Percentiles rank a stretch among this genome's conserved stretches.
Evolutionary conservation across 2,797 vertebrate genomes (phyloP).

Genomic region (Paratrypauchen microcephalus): DNA sequence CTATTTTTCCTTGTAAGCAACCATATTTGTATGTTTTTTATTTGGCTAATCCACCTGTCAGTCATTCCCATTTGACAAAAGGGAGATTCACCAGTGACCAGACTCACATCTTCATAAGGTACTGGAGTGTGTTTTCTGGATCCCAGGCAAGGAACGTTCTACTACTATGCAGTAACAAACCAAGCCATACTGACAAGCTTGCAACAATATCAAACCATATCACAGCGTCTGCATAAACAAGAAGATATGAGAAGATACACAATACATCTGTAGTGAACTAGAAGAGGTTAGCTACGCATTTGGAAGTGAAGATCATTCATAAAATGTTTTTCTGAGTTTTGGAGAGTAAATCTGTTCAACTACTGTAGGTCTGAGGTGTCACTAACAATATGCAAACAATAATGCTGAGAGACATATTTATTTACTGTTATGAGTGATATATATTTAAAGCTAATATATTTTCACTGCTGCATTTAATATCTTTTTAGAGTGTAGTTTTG

Average conservation of each 20-base stretch:
- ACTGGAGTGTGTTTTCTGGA: no score
- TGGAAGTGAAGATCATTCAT: background rate
- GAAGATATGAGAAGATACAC: no score
- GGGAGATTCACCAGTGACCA: no score
- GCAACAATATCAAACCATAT: background rate
- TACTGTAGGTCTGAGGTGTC: conserved; percentile 6
- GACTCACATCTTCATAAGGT: no score
- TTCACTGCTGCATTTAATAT: conserved; percentile 34
- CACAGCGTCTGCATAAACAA: background rate
- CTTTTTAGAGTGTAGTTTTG: conserved; percentile 18
- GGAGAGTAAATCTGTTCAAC: background rate
- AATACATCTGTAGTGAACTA: background rate
- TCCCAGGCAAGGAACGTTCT: background rate
- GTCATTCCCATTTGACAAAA: no score
- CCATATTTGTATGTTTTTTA: no score
- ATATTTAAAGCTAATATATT: conserved; percentile 40
- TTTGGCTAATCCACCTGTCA: no score
- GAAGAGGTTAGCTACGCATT: background rate
- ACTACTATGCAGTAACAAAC: background rate
- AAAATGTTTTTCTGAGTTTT: background rate
- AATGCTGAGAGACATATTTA: conserved; percentile 41
- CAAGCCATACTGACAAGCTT: conserved; percentile 9
- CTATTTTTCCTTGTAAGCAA: no score
- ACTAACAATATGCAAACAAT: conserved; percentile 14
- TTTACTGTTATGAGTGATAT: conserved; percentile 36